Evolutionary conservation across 1,140 invertebrate genomes (phyloP).

Genomic region (Drosophila nasuta): DNA sequence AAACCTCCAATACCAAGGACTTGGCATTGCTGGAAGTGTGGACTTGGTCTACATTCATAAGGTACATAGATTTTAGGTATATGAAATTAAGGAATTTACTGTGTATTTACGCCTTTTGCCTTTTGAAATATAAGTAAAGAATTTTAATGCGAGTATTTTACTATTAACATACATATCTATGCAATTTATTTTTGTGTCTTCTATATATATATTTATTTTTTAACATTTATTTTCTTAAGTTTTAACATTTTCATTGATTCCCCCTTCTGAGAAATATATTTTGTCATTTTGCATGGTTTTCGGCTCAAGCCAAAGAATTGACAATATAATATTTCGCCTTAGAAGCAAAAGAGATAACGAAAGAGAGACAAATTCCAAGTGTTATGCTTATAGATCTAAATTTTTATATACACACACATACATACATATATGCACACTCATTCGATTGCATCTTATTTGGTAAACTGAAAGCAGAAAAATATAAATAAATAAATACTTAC

Average conservation of each 20-base stretch:
- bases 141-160: conserved; percentile 47
- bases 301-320: conserved; percentile 84
- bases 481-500: not conserved
- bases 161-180: conserved; percentile 22
- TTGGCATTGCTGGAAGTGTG: conserved; percentile 19
- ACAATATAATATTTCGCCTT: conserved; percentile 85
- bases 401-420: conserved; percentile 67
- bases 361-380: conserved; percentile 79
- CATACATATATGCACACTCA: conserved; percentile 2
- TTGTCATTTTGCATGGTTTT: conserved; percentile 84
- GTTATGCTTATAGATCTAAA: conserved; percentile 84
- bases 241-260: conserved; percentile 22
- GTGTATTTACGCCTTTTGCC: conserved; percentile 76
- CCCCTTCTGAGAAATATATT: conserved; percentile 75
- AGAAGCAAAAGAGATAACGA: conserved; percentile 77
- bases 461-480: conserved; percentile 33
- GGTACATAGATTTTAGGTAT: conserved; percentile 45
- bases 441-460: conserved; percentile 53
- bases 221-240: not conserved
- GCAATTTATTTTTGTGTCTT: conserved; percentile 20
- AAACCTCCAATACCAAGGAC: conserved; percentile 27
- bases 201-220: conserved; percentile 6
- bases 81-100: conserved; percentile 63
- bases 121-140: conserved; percentile 47
- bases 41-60: conserved; percentile 37